Conservation (phyloP, 2,888 invertebrate genomes). For the Lycophotia porphyrea region DNA sequence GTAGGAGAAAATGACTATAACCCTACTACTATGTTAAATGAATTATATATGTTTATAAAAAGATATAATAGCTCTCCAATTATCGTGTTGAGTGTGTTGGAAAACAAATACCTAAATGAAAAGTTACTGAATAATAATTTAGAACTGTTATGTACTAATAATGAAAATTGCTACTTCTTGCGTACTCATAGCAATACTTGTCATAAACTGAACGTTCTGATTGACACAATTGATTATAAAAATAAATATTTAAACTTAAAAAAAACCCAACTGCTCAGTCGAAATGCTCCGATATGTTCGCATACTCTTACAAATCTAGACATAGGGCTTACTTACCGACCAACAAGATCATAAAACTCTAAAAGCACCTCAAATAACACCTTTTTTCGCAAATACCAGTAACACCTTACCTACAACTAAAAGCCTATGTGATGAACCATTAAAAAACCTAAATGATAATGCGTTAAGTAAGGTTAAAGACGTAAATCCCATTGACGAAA, state of each 20-base stretch:
- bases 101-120: no score
- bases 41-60: no score
- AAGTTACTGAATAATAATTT: conserved; percentile 9
- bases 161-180: neutral
- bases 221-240: no score
- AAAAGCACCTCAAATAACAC: no score
- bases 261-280: neutral
- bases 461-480: neutral
- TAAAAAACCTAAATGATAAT: no score
- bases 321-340: neutral
- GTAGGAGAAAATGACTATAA: no score
- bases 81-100: no score
- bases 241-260: no score
- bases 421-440: neutral
- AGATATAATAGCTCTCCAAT: no score
- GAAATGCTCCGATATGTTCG: neutral
- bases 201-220: no score
- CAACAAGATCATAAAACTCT: neutral
- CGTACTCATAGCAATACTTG: no score
- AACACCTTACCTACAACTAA: neutral
- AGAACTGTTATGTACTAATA: neutral
- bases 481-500: neutral
- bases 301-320: neutral
- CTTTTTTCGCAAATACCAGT: conserved; percentile 5
- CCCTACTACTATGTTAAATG: no score